Evolutionary conservation across 2,888 invertebrate genomes (phyloP).

Genomic region (Cistogaster globosa): DNA sequence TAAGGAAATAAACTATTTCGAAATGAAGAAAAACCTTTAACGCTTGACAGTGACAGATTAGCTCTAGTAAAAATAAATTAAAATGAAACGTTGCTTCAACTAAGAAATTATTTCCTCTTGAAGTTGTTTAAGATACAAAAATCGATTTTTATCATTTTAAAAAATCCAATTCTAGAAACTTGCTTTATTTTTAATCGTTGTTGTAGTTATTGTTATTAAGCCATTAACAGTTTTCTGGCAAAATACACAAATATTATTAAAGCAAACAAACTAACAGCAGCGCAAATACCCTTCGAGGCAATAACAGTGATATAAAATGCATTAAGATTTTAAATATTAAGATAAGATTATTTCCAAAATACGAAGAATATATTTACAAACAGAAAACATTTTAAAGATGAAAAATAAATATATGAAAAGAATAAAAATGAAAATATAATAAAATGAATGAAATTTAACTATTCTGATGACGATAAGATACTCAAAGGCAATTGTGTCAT

Average conservation of each 20-base stretch:
- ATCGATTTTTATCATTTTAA: constrained; percentile 56
- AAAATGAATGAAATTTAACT: too few species aligned
- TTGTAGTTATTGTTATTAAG: constrained; percentile 18
- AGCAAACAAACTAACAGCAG: constrained; percentile 19
- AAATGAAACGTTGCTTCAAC: too few species aligned
- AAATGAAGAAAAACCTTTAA: constrained; percentile 17
- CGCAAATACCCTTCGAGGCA: constrained; percentile 59
- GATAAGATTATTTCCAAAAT: constrained; percentile 56
- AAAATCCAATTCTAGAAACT: not conserved
- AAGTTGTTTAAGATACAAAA: constrained; percentile 6
- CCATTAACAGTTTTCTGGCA: constrained; percentile 48
- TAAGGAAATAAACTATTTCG: constrained; percentile 16
- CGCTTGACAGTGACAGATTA: constrained; percentile 46
- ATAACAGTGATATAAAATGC: constrained; percentile 70
- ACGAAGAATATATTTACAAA: constrained; percentile 15
- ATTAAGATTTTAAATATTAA: constrained; percentile 71
- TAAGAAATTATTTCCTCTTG: too few species aligned
- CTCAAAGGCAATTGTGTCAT: too few species aligned
- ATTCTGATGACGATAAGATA: too few species aligned
- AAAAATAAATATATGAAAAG: constrained; percentile 18
- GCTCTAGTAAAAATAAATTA: constrained; percentile 21
- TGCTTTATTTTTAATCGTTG: not conserved
- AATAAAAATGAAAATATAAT: constrained; percentile 20
- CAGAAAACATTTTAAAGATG: not conserved
- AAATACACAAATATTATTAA: constrained; percentile 6